A percentile compares a stretch with the other conserved stretches of the same genome.
These are phyloP conservation scores for Phenganax stokvisi DNA, from an alignment of 92 coral and sea anemone genomes.

Conservation along the genomic window DNA sequence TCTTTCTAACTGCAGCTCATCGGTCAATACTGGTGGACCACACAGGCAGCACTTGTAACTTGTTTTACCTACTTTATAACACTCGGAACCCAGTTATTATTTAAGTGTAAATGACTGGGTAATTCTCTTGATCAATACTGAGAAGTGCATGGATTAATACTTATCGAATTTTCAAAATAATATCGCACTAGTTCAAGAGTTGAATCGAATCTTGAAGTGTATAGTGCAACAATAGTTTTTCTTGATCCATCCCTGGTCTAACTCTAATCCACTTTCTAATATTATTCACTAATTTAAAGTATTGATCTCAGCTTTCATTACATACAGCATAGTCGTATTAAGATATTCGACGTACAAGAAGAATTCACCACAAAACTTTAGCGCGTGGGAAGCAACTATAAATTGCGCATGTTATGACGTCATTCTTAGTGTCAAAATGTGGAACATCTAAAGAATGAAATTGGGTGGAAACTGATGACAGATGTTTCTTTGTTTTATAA, in stretches of 20 bases:
- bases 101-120: neutral
- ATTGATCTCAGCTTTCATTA: neutral
- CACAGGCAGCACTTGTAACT: neutral
- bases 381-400: neutral
- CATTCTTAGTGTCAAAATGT: neutral
- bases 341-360: too few species aligned
- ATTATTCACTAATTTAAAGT: neutral
- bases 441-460: constrained; percentile 8
- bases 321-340: too few species aligned
- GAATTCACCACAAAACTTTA: neutral
- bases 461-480: neutral
- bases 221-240: too few species aligned
- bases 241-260: too few species aligned
- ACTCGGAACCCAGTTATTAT: neutral
- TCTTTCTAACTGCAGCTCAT: too few species aligned
- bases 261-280: neutral
- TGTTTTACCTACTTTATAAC: neutral
- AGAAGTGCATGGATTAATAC: neutral
- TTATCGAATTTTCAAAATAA: neutral
- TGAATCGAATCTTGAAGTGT: neutral
- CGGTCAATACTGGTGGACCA: neutral
- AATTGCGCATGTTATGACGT: neutral
- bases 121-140: neutral
- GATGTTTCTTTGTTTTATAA: neutral
- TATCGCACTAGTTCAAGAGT: neutral